Conservation (phyloP, 2,113 vertebrate genomes). For the Proteles cristata region DNA sequence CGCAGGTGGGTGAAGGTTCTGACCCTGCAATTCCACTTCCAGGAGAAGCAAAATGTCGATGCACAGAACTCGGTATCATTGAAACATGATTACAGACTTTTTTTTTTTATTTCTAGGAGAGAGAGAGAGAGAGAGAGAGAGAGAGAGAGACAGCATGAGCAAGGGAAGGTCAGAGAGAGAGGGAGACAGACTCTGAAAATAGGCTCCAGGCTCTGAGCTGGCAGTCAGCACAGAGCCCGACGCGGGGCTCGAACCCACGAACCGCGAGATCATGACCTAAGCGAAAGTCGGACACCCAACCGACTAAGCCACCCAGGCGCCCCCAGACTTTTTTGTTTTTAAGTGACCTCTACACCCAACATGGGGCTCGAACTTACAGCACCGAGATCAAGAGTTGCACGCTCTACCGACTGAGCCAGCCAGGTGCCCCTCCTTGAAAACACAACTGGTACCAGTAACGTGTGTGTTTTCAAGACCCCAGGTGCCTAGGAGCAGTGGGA, state of each 20-base stretch:
- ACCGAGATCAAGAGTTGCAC: not conserved
- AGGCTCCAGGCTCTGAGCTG: too few species aligned
- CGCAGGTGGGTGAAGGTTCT: not conserved
- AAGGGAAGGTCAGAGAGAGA: too few species aligned
- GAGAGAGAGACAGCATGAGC: too few species aligned
- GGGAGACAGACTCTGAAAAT: too few species aligned
- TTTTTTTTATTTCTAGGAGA: not conserved
- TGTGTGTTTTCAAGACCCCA: not conserved
- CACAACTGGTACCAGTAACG: fast-evolving
- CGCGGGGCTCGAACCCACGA: too few species aligned
- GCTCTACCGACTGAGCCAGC: not conserved
- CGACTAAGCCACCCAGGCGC: too few species aligned
- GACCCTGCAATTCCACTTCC: fast-evolving
- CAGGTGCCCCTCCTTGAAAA: fast-evolving
- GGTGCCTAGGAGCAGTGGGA: not conserved
- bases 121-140: too few species aligned
- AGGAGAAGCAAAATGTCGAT: not conserved
- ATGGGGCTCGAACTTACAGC: not conserved
- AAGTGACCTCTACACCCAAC: not conserved
- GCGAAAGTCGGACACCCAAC: too few species aligned
- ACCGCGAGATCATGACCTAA: too few species aligned
- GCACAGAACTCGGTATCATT: fast-evolving
- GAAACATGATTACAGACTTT: fast-evolving
- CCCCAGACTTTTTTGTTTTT: too few species aligned
- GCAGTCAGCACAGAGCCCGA: too few species aligned